A percentile compares a stretch with the other conserved stretches of the same genome.
phyloP scores from a whole-genome alignment of 2,113 vertebrate genomes.

The Thamnophis sirtalis region DNA sequence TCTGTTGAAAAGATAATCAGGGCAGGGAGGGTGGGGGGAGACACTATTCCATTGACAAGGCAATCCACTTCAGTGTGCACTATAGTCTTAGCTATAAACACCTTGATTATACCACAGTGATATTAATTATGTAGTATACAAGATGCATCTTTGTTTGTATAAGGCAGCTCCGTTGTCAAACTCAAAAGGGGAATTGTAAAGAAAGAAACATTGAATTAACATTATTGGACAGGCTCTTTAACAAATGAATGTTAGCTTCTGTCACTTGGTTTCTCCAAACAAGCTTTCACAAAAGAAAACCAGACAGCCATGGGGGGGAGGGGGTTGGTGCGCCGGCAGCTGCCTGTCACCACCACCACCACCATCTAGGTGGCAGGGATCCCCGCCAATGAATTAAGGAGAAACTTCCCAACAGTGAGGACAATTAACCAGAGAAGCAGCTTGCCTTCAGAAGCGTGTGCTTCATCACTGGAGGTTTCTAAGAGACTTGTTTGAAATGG shows the following conservation, averaged over 20 bases:
- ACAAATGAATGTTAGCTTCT: background rate
- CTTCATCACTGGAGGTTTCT: too few relatives aligned
- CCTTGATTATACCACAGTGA: conserved; percentile 58
- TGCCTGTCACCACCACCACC: too few relatives aligned
- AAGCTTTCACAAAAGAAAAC: background rate
- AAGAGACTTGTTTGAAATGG: too few relatives aligned
- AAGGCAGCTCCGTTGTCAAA: conserved; percentile 26
- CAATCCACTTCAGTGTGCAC: conserved; percentile 32
- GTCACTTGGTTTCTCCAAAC: background rate
- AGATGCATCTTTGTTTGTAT: conserved; percentile 46
- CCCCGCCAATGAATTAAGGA: too few relatives aligned
- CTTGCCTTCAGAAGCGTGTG: too few relatives aligned
- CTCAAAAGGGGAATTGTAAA: background rate
- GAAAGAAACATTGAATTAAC: background rate
- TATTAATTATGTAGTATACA: conserved; percentile 21
- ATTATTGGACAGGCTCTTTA: background rate
- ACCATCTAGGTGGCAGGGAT: too few relatives aligned
- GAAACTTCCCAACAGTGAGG: too few relatives aligned
- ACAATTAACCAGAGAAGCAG: too few relatives aligned
- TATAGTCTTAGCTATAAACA: conserved; percentile 51
- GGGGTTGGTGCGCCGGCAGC: too few relatives aligned
- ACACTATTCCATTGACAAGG: conserved; percentile 45
- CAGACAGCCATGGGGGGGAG: background rate
- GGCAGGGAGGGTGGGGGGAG: too few relatives aligned
- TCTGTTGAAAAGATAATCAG: conserved; percentile 54